Evolutionary conservation across 2,888 invertebrate species (phyloP), one percentile per base, ranked within the genome.

Genomic region (Chloromyia formosa): DNA sequence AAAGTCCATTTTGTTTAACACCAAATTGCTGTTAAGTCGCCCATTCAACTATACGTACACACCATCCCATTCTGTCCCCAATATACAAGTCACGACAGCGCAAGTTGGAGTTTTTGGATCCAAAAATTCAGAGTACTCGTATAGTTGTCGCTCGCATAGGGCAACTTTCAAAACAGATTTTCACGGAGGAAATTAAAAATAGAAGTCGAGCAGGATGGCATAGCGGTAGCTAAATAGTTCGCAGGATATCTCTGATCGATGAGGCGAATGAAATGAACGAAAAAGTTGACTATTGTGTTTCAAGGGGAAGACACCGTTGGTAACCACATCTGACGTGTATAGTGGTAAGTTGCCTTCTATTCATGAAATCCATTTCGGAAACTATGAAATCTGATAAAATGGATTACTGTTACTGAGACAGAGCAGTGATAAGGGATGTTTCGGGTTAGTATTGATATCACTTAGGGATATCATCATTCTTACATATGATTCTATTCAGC

Each of bases 1-100:
- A 73, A 73, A 73, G 60, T 73, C 73, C 45, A 73, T 73, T 73
- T 73, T 27, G 61, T 61, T 23, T 61, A 45, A 73, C 73, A 73
- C 61, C 73, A 61, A 73, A 49, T 73, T 42, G 73, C 27, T 73
- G 61, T 73, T 61, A 73, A 73, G 73, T 61, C 45, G 73, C 16
- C 72, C 40, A 45, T 72, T 60, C n/a, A 58, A 35, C 27, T 35
- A 7, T 35, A 35, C 27, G 27, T 35, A 35, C 27, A 7, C 27
- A 35, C 27, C 27, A 35, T 35, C 27, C 3, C 7, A 35, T 35
- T 7, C 27, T 35, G 27, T 35, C 27, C 27, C 27, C n/a, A n/a
- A n/a, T n/a, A 35, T 35, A 35, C 27, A 35, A 35, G n/a, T n/a
- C n/a, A n/a, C n/a, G n/a, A n/a, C n/a, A n/a, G n/a, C n/a, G n/a